Conservation (phyloP, 2,888 invertebrate genomes). For the Aphodius sticticus region DNA sequence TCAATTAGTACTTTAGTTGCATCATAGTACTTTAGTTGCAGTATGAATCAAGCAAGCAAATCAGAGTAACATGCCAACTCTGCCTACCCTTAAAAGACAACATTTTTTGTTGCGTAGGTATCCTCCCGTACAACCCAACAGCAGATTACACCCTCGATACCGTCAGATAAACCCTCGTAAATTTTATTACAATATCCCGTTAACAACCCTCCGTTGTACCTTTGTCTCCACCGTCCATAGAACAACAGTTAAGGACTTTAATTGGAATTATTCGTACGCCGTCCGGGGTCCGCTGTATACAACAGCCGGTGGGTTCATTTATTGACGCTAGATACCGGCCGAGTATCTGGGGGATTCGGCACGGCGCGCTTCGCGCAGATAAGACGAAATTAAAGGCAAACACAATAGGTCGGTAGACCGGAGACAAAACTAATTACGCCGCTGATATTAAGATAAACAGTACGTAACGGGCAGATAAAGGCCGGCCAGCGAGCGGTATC, state of each 20-base stretch:
- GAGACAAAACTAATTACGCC: constrained; percentile 21
- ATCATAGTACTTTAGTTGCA: no score
- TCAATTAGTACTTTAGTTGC: no score
- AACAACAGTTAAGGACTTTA: constrained; percentile 17
- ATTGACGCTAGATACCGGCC: constrained; percentile 9
- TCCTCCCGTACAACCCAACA: no score
- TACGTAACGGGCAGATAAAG: not conserved
- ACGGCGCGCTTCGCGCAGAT: not conserved
- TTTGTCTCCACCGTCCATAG: not conserved
- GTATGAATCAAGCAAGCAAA: no score
- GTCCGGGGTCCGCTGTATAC: not conserved
- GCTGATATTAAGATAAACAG: constrained; percentile 21
- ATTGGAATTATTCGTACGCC: constrained; percentile 19
- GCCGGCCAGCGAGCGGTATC: not conserved
- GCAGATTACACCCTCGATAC: not conserved
- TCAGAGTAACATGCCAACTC: no score
- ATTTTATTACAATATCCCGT: not conserved
- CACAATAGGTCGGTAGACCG: constrained; percentile 10
- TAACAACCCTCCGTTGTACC: not conserved
- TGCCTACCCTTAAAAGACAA: no score
- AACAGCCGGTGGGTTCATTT: not conserved
- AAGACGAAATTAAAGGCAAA: constrained; percentile 25
- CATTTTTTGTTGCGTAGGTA: no score
- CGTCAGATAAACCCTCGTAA: not conserved
- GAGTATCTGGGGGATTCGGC: not conserved